Evolutionary conservation across 2,888 invertebrate genomes (phyloP), one percentile per base, ranked within the genome.

Genomic region (Dorcus hopei): DNA sequence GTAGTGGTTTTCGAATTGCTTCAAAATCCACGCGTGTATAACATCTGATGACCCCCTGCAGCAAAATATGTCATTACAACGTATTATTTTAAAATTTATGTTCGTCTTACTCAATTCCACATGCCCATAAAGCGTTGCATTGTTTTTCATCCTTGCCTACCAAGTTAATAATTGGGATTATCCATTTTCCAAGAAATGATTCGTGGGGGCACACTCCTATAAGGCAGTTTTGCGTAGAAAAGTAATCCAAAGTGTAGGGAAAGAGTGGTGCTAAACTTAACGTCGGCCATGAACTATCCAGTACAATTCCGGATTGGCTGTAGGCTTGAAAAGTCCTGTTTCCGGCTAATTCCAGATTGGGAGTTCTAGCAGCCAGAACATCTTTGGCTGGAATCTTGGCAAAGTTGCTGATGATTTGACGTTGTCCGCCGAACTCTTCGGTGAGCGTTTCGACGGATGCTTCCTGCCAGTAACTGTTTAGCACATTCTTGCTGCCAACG

Each of bases 171-270:
- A 90, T 86, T 1, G 90, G 90, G 0, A 84, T 69, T 0, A 86
- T 83, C 89, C 89, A 90, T 42, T 83, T 73, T 0, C 85, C 85
- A 8, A 84, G 82, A 66, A 82, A 79, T 0, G 83, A 77, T 1
- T 82, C 81, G 1, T 74, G 77, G 0, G 87, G 87, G 69, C 88
- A 88, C 0, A 81, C 80, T 0, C 77, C 79, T 9, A 83, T 78
- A 6, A 75, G 67, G 57, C 87, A 87, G 58, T 84, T 82, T 71
- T 87, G 84, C 11, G 63, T 80, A 0, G 82, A 81, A 0, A 72
- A 71, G 64, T 83, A 86, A 68, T 90, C 85, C 54, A 88, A 72
- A 1, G 88, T 88, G 73, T 89, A 90, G 0, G 90, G 90, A 84
- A 86, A 89, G 1, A 86, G 71, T 14, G 81, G 82, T 33, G 81